phyloP scores from a whole-genome alignment of 1,140 invertebrate species.

The Cardiocondyla obscurior region DNA sequence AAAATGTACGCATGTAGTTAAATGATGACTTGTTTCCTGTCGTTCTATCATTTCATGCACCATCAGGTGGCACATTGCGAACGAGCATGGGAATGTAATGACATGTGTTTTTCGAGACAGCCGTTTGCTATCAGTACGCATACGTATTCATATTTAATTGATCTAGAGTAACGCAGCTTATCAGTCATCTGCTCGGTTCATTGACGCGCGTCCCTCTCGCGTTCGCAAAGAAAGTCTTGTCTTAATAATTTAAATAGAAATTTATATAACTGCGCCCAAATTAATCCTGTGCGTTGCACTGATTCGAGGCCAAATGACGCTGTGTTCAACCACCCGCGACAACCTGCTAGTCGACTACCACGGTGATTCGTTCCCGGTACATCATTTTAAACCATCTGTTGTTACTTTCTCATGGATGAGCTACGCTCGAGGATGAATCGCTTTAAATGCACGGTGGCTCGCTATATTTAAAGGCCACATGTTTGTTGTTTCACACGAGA shows the following conservation, averaged over 20 bases:
- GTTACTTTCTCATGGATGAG: slow-evolving; percentile 80
- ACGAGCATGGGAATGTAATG: slow-evolving; percentile 79
- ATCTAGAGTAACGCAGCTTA: slow-evolving; percentile 43
- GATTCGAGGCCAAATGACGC: slow-evolving; percentile 73
- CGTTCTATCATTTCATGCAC: slow-evolving; percentile 36
- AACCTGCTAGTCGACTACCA: slow-evolving; percentile 78
- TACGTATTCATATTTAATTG: background rate
- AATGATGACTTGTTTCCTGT: background rate
- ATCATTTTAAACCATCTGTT: slow-evolving; percentile 77
- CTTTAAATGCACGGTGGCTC: slow-evolving; percentile 70
- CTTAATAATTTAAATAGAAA: background rate
- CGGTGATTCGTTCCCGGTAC: slow-evolving; percentile 72
- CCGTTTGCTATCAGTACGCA: slow-evolving; percentile 54
- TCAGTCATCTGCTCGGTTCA: slow-evolving; percentile 74
- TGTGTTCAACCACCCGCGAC: slow-evolving; percentile 62
- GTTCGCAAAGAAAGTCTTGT: background rate
- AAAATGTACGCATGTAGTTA: background rate
- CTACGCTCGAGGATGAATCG: slow-evolving; percentile 66
- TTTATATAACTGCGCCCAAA: background rate
- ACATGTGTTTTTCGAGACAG: slow-evolving; percentile 74
- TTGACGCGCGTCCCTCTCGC: background rate
- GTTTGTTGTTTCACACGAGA: slow-evolving; percentile 80
- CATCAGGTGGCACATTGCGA: slow-evolving; percentile 65
- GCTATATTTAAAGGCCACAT: slow-evolving; percentile 79
- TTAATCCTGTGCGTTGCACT: slow-evolving; percentile 46